Base-by-base conservation (phyloP, 2,888 invertebrate species). In the Megamerina dolium region DNA sequence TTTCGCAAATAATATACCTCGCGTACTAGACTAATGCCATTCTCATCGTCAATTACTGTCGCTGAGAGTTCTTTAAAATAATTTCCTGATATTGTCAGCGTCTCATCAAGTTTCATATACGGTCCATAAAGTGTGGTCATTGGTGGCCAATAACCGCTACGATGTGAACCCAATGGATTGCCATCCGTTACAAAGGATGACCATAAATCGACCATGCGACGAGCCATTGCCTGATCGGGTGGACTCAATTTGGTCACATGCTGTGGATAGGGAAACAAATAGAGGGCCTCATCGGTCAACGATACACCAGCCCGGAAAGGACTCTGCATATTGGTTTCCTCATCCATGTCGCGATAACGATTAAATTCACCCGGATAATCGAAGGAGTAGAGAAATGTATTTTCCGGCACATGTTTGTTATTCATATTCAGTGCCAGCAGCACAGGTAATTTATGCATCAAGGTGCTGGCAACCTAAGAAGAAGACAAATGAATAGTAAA, bases 261-360 rank as follows among this genome's bases (percentile, higher is more conserved):
- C 1, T 63, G 58, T 4, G 70, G 68, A 48, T 67, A 69, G 10
- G 71, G 70, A 53, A 79, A 80, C n/a, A 79, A 58, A 53, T 79
- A 76, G 5, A 78, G 67, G 1, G 78, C 67, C 52, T 80, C 79
- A 49, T 80, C 77, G 2, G 79, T 77, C 37, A 80, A 73, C 10
- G 77, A 75, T 3, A 77, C 74, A 2, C 78, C 75, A 21, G 71
- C 74, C 27, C 57, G 61, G 47, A 74, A 74, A 2, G 74, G 73
- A 17, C 68, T 63, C 37, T 67, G 67, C 52, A 65, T 63, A 30
- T 71, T 71, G 23, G 66, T 70, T 43, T 67, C 66, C 44, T 68
- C 67, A 35, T 68, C 68, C 53, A 68, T 57, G 26, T 72, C 73
- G 0, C 63, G 60, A 56, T 73, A 72, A 8, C 71, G 63, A 59